Evolutionary conservation across 2,888 invertebrate genomes (phyloP), one percentile per base, ranked within the genome.

Genomic region (Xestoiulus laeticollis): DNA sequence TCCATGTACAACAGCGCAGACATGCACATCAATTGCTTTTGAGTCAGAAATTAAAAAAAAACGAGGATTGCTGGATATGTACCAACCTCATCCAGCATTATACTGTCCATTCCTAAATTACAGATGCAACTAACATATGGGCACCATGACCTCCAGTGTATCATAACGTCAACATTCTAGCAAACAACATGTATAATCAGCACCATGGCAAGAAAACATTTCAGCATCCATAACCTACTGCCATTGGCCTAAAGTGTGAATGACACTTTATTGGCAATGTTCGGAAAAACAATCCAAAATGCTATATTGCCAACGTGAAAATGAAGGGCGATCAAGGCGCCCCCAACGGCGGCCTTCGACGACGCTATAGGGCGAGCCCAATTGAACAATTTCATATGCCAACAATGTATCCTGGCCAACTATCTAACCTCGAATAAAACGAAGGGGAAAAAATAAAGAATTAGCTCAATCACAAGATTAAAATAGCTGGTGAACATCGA

Each of bases 391-490:
- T 68, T 68, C n/a, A 26, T 10, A 22, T 16, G 10, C 12, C 6
- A 68, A 26, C 16, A 68, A 68, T 19, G 22, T 68, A 22, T 8
- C 68, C 22, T 10, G 68, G 26, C 68, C 68, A 19, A 12, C 68
- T 68, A 68, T 26, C 68, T 68, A 68, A 26, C 68, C 68, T 68
- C 68, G 68, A 68, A 68, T 68, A 26, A 68, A 68, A 68, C 12
- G 26, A 53, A 53, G n/a, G n/a, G n/a, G 12, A 16, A 53, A 48
- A 48, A 48, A 48, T 48, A 16, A n/a, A 16, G 68, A 68, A 68
- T 68, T 68, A 68, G 68, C 10, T 26, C 68, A 68, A 68, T 68
- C 68, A 26, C 68, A 68, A 68, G 68, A 68, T 68, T 68, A 68
- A 68, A 68, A 68, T 68, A 68, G 68, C 68, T 26, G 22, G 68